Percentiles rank a stretch among this genome's conserved stretches.
These are phyloP conservation scores for Drosophila greeni DNA, from an alignment of 2,888 invertebrate genomes.

Conservation along the genomic window DNA sequence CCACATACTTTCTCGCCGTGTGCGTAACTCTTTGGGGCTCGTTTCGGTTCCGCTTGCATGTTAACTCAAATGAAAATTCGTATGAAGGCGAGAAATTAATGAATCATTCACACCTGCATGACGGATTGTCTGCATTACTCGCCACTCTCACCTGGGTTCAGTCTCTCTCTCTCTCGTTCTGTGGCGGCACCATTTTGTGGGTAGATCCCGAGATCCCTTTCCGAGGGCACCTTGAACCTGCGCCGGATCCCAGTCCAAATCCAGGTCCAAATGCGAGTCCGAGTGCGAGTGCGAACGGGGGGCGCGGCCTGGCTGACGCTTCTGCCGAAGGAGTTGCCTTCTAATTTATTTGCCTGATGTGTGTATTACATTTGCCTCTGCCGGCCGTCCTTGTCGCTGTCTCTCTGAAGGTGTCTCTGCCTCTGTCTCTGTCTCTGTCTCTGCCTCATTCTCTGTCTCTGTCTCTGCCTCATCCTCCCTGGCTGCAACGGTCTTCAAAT, in stretches of 20 bases:
- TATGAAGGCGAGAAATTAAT: conserved; percentile 78
- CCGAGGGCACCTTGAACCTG: conserved; percentile 14
- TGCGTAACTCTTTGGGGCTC: conserved; percentile 71
- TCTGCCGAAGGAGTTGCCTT: conserved; percentile 73
- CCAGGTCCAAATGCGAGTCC: conserved; percentile 23
- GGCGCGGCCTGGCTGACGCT: conserved; percentile 58
- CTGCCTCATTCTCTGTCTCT: not conserved
- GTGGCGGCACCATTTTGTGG: conserved; percentile 36
- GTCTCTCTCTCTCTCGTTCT: not conserved
- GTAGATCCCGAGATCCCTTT: conserved; percentile 15
- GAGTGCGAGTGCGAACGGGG: conserved; percentile 39
- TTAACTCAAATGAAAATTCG: conserved; percentile 74
- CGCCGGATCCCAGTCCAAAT: conserved; percentile 17
- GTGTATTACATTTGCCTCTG: conserved; percentile 66
- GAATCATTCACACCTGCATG: conserved; percentile 79
- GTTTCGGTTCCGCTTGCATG: conserved; percentile 73
- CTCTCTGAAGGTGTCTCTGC: not conserved
- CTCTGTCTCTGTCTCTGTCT: not conserved
- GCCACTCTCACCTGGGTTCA: conserved; percentile 28
- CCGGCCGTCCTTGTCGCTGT: conserved; percentile 3
- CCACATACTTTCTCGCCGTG: conserved; percentile 31
- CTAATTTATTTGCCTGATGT: conserved; percentile 76
- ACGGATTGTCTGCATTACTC: conserved; percentile 77
- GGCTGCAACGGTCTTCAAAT: conserved; percentile 47
- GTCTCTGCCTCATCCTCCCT: not conserved